Evolutionary conservation across 2,113 vertebrate species (phyloP), one percentile per base, ranked within the genome.

Genomic region (Clarias magur): DNA sequence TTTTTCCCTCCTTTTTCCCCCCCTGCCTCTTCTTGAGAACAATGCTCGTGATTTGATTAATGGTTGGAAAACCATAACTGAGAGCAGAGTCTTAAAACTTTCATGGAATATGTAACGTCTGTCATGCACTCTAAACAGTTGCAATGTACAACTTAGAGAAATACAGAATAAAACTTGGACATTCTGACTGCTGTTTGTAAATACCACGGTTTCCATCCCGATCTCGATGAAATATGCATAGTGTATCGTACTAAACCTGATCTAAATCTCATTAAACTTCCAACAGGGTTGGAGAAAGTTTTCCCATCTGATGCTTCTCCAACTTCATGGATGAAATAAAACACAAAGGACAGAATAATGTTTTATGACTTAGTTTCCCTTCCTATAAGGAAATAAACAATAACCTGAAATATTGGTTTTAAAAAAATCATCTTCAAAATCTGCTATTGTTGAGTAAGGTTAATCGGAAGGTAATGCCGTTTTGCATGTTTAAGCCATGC

Each of bases 1-100:
- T 53, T 38, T 73, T 53, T 65, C 38, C 42, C 59, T 48, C 56
- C 54, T 65, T 56, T 10, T 2, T 80, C 54, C 2, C 2, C 30
- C 34, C 59, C 27, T 60, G 34, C 67, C 27, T 65, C 48, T 73
- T 67, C 78, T 38, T 15, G 53, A 86, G 82, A 86, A 90, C 90
- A 90, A 87, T 86, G 48, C 67, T 86, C 65, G 59, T 5, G 67
- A 75, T 85, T 84, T 88, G 87, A 89, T 91, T 88, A 88, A 90
- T 88, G 86, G 84, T 78, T 84, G 67, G 30, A 86, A 80, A 89
- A 78, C 70, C 83, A 79, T 59, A 70, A 82, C 84, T 63, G 81
- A 80, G 75, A 82, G 87, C 67, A 82, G 53, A 59, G 81, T 85
- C 88, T 84, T 88, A 81, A 90, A 89, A 85, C 88, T 85, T 88